Conservation (phyloP, 30 jellyfish, hydroid and myxozoan genomes). For the Pelagia noctiluca region DNA sequence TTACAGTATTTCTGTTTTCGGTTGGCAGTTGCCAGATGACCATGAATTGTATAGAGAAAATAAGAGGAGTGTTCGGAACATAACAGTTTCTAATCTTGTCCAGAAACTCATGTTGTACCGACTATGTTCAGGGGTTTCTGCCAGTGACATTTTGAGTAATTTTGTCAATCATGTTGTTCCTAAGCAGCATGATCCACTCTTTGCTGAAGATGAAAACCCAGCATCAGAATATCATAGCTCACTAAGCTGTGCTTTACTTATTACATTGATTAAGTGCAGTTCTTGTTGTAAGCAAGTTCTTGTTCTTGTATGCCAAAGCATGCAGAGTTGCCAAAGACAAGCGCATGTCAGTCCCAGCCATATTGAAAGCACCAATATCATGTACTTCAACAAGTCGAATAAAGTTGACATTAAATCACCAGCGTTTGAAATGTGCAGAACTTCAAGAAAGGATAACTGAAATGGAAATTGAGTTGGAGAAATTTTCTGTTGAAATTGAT, state of each 20-base stretch:
- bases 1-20: conserved; percentile 14
- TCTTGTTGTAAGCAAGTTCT: conserved; percentile 29
- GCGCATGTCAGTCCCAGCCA: conserved; percentile 5
- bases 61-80: conserved; percentile 26
- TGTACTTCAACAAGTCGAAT: conserved; percentile 8
- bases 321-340: background rate
- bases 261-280: conserved; percentile 14
- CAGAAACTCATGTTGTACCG: conserved; percentile 1
- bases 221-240: background rate
- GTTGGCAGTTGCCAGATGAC: background rate
- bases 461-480: conserved; percentile 20
- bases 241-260: background rate
- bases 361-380: conserved; percentile 23
- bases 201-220: conserved; percentile 24
- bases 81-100: conserved; percentile 22
- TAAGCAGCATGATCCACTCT: conserved; percentile 39
- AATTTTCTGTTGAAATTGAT: conserved; percentile 1
- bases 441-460: conserved; percentile 11
- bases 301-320: too few relatives aligned
- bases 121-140: conserved; percentile 1
- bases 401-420: conserved; percentile 1
- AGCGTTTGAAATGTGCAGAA: conserved; percentile 19
- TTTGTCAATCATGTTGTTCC: conserved; percentile 37
- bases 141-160: conserved; percentile 14
- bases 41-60: background rate